Percentiles rank a stretch among this genome's conserved stretches.
These are phyloP conservation scores for Characodon lateralis DNA, from an alignment of 2,797 vertebrate genomes.

Conservation along the genomic window DNA sequence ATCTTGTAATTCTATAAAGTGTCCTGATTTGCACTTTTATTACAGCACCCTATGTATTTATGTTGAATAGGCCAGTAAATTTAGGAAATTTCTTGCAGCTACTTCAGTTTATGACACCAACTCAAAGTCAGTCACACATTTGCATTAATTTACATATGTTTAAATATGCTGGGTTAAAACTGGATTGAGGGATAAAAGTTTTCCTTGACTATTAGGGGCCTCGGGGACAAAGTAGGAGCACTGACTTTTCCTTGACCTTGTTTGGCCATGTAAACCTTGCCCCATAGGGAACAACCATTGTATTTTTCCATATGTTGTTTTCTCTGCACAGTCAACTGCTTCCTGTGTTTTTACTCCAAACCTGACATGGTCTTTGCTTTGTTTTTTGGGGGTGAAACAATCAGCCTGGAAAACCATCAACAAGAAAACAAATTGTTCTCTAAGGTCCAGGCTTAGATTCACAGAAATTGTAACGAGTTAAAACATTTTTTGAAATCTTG, in stretches of 20 bases:
- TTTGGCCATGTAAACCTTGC: conserved; percentile 36
- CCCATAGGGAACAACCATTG: conserved; percentile 59
- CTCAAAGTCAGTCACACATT: not conserved
- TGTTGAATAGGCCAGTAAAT: not conserved
- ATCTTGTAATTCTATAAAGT: not conserved
- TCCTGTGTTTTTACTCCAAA: conserved; percentile 51
- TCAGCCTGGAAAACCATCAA: not conserved
- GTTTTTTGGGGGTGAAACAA: conserved; percentile 13
- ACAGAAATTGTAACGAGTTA: not conserved
- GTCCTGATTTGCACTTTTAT: not conserved
- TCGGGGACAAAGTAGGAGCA: conserved; percentile 26
- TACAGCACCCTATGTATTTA: not conserved
- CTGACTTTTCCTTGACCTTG: conserved; percentile 35
- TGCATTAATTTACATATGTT: not conserved
- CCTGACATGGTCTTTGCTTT: conserved; percentile 31
- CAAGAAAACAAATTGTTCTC: not conserved
- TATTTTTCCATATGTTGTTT: conserved; percentile 54
- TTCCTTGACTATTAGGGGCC: conserved; percentile 5
- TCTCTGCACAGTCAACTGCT: conserved; percentile 43
- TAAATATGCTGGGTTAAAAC: not conserved
- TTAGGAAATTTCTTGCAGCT: not conserved
- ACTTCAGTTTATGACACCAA: not conserved
- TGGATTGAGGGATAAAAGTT: not conserved
- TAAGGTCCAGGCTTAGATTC: not conserved
- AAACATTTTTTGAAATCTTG: not conserved